Conservation (phyloP, 2,888 invertebrate species). For the Stenotaenia linearis region DNA sequence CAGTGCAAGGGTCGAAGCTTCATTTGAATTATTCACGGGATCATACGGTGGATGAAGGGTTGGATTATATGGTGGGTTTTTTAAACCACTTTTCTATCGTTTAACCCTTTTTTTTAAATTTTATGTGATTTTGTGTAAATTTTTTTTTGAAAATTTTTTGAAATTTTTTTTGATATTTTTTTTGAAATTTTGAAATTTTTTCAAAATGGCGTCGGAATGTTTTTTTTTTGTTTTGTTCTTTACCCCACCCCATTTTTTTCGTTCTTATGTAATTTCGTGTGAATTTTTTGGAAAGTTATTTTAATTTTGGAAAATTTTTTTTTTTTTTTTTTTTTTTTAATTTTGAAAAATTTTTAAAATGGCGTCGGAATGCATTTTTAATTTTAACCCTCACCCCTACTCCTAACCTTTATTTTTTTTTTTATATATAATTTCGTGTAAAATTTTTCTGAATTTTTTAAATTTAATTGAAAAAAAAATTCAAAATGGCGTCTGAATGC, state of each 20-base stretch:
- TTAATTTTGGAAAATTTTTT: no score
- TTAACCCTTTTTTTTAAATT: constrained; percentile 1
- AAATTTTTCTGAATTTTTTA: no score
- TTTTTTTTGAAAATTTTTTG: no score
- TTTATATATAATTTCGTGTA: neutral
- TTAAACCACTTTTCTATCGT: constrained; percentile 24
- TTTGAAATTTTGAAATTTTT: no score
- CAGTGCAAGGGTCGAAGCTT: constrained; percentile 84
- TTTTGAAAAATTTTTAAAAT: neutral
- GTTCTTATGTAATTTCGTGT: neutral
- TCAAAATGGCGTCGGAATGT: neutral
- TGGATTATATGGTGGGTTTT: constrained; percentile 79
- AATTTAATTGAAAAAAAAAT: no score
- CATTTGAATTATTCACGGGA: constrained; percentile 80
- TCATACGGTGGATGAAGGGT: constrained; percentile 75
- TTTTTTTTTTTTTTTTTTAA: no score
- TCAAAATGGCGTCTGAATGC: no score
- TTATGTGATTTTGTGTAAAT: neutral
- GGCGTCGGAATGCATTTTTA: neutral
- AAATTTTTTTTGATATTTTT: no score
- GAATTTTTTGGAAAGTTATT: no score
- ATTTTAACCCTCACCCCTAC: no score
- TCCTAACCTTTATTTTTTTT: no score
- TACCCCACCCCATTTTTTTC: constrained; percentile 5
- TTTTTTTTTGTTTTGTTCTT: no score